These are phyloP conservation scores for Phoenoteleia sp. DNA, from an alignment of 2,888 invertebrate species.

Conservation along the genomic window DNA sequence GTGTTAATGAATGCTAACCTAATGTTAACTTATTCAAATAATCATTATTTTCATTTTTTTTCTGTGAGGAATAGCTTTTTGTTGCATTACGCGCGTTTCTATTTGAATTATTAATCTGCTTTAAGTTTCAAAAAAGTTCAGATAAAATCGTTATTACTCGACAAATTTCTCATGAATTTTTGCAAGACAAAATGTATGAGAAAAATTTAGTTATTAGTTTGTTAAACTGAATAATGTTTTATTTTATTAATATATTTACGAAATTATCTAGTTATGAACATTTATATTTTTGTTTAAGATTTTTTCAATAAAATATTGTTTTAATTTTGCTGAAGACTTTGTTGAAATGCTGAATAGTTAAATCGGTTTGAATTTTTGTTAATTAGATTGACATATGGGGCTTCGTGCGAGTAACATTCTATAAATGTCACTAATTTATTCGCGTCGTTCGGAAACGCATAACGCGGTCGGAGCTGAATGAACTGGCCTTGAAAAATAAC, in stretches of 20 bases:
- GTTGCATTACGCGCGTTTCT: not conserved
- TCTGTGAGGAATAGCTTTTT: conserved; percentile 19
- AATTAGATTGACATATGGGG: not conserved
- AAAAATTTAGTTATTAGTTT: too few relatives aligned
- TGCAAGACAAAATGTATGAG: not conserved
- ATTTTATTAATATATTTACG: too few relatives aligned
- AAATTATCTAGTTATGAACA: too few relatives aligned
- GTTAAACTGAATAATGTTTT: too few relatives aligned
- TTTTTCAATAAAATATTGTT: not conserved
- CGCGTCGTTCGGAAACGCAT: conserved; percentile 55
- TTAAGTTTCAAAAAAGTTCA: not conserved
- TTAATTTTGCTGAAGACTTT: too few relatives aligned
- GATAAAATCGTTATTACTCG: not conserved
- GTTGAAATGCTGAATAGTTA: too few relatives aligned
- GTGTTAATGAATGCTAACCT: conserved; percentile 49
- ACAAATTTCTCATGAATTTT: not conserved
- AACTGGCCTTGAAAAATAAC: conserved; percentile 66
- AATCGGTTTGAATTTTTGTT: too few relatives aligned
- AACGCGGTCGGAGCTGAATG: conserved; percentile 62
- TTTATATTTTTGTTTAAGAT: too few relatives aligned
- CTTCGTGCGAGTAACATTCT: conserved; percentile 4
- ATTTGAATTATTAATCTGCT: conserved; percentile 33
- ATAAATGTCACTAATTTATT: conserved; percentile 59
- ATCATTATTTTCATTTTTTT: conserved; percentile 44
- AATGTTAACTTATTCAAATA: conserved; percentile 53